Evolutionary conservation across 2,888 invertebrate genomes (phyloP), one percentile per base, ranked within the genome.

Genomic region (Phoronis australis): DNA sequence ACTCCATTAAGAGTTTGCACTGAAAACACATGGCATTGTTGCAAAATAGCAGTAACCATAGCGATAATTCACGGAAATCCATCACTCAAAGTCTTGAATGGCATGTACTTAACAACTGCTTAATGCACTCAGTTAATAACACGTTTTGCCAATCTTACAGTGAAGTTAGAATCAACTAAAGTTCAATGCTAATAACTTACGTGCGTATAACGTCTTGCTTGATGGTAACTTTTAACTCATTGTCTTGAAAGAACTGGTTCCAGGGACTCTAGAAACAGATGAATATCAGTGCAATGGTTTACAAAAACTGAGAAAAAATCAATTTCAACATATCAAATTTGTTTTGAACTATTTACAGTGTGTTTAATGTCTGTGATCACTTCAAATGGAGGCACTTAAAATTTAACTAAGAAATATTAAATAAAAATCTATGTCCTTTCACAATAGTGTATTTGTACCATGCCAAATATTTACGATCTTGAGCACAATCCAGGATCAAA

Each of bases 201-300:
- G 90, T 89, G 62, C 90, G 78, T 9, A 87, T 83, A 1, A 90
- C 90, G 79, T 90, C 90, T 73, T 89, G 88, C 4, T 84, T 80
- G 43, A 90, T 90, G 15, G 87, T 80, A 21, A 84, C 81, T 61
- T 85, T 83, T 23, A 90, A 79, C 59, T 88, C 88, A 60, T 84
- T 84, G 75, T 90, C 88, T 74, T 85, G 85, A 75, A 90, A 90
- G 75, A 87, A 88, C 66, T 87, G 86, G 67, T 87, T 86, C 90
- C 90, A 90, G 0, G 84, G 83, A 73, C 88, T 89, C 85, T 89
- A 78, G n/a, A 80, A 79, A 42, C 50, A 42, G 31, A 39, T 37
- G 15, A 53, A 31, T 31, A 9, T 31, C 31, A 31, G 9, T 31
- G 9, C 31, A 31, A n/a, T n/a, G n/a, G n/a, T n/a, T n/a, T n/a